Percentiles rank a stretch among this genome's conserved stretches.
phyloP scores from a whole-genome alignment of 2,888 invertebrate genomes.

The Phania funesta region DNA sequence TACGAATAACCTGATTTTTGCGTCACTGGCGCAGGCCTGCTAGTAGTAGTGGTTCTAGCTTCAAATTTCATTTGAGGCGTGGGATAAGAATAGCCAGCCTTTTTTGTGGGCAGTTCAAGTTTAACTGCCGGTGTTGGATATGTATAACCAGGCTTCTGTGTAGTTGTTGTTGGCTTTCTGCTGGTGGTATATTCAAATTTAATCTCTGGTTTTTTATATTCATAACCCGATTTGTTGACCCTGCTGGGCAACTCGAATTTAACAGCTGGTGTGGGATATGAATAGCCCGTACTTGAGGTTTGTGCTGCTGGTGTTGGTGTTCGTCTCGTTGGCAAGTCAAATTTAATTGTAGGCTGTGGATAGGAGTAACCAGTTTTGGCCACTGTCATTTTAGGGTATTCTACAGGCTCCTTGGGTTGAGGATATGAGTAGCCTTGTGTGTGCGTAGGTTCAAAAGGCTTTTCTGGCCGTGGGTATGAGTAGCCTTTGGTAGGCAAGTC shows the following conservation, averaged over 20 bases:
- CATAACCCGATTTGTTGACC: conserved; percentile 68
- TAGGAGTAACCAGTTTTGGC: conserved; percentile 68
- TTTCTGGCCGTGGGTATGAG: conserved; percentile 47
- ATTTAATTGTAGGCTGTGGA: conserved; percentile 46
- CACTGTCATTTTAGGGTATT: conserved; percentile 59
- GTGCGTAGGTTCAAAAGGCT: conserved; percentile 37
- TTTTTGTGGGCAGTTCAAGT: conserved; percentile 65
- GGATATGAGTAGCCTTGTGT: conserved; percentile 57
- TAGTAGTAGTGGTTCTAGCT: conserved; percentile 49
- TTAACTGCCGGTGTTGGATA: conserved; percentile 72
- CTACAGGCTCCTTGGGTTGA: conserved; percentile 39
- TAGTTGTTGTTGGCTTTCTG: conserved; percentile 43
- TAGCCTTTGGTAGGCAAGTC: conserved; percentile 64
- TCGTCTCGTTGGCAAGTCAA: conserved; percentile 36
- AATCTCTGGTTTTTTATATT: conserved; percentile 71
- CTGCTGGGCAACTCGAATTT: conserved; percentile 26
- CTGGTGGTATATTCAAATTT: conserved; percentile 65
- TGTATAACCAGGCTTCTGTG: conserved; percentile 68
- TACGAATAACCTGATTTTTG: conserved; percentile 43
- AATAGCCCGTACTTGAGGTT: conserved; percentile 68
- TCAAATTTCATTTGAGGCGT: conserved; percentile 43
- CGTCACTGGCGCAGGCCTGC: conserved; percentile 20
- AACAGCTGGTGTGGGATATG: conserved; percentile 43
- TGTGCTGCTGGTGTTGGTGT: neutral
- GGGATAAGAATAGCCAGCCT: conserved; percentile 41